These are phyloP conservation scores for Eulemur rubriventer DNA, from an alignment of 2,797 vertebrate species.

Conservation along the genomic window DNA sequence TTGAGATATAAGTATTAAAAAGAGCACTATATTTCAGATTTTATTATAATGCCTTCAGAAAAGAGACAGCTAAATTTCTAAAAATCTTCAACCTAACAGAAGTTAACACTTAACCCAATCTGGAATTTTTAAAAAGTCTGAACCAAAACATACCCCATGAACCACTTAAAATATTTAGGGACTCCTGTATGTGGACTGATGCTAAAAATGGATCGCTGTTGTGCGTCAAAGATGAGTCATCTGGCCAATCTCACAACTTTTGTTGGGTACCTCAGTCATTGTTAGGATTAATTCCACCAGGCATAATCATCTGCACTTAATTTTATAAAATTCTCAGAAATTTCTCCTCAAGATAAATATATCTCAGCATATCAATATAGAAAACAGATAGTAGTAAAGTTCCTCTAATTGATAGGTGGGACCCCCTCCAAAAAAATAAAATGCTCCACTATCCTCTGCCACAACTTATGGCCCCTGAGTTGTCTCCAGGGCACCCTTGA, in stretches of 20 bases:
- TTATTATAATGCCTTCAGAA: conserved; percentile 27
- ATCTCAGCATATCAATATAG: neutral
- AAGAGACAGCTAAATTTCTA: neutral
- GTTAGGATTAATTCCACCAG: neutral
- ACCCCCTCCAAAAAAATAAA: neutral
- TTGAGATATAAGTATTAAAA: neutral
- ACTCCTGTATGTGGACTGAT: too few relatives aligned
- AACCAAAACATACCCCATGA: neutral
- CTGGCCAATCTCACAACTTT: neutral
- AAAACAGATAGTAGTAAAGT: neutral
- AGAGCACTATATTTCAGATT: neutral
- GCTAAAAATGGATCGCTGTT: neutral
- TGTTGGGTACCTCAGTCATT: neutral
- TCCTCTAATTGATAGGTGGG: neutral
- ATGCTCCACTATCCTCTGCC: neutral
- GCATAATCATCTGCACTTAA: neutral
- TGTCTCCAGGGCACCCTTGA: neutral
- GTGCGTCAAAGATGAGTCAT: neutral
- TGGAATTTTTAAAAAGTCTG: neutral
- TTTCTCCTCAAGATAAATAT: neutral
- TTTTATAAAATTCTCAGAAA: neutral
- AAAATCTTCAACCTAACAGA: neutral
- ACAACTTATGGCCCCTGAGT: neutral
- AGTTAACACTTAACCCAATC: neutral
- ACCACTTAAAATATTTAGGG: neutral